A percentile compares a stretch with the other conserved stretches of the same genome.
Conservation (phyloP, 2,113 vertebrate species). For the Paradoxurus hermaphroditus region DNA sequence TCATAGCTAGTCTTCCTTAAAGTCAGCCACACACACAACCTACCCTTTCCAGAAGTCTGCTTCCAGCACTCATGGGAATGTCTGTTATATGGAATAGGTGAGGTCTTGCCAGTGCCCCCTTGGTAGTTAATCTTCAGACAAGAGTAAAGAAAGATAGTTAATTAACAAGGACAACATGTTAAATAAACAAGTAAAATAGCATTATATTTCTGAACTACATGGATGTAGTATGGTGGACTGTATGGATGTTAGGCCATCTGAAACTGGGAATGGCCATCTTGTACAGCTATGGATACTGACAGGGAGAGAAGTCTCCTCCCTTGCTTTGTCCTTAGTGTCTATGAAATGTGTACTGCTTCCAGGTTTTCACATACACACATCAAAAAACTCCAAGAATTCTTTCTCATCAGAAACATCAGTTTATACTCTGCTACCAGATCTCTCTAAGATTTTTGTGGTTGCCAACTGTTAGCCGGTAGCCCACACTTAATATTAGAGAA, state of each 20-base stretch:
- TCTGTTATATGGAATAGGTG: background rate
- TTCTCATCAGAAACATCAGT: background rate
- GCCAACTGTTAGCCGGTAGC: background rate
- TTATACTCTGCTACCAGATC: background rate
- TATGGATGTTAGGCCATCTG: background rate
- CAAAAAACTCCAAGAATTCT: background rate
- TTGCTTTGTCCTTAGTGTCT: background rate
- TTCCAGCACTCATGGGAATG: background rate
- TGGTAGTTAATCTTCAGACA: background rate
- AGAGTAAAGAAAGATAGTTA: background rate
- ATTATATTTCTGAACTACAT: background rate
- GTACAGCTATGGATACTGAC: background rate
- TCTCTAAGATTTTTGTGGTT: background rate
- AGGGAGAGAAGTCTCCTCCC: background rate
- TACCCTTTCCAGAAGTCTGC: background rate
- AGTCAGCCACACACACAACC: background rate
- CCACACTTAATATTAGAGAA: background rate
- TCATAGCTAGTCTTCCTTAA: background rate
- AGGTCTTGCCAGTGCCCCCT: background rate
- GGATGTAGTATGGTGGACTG: background rate
- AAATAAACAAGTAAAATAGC: background rate
- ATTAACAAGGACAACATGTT: background rate
- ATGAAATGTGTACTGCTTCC: background rate
- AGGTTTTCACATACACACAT: background rate
- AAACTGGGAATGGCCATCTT: background rate